phyloP scores from a whole-genome alignment of 1,140 invertebrate species.

The Theocolax elegans region DNA sequence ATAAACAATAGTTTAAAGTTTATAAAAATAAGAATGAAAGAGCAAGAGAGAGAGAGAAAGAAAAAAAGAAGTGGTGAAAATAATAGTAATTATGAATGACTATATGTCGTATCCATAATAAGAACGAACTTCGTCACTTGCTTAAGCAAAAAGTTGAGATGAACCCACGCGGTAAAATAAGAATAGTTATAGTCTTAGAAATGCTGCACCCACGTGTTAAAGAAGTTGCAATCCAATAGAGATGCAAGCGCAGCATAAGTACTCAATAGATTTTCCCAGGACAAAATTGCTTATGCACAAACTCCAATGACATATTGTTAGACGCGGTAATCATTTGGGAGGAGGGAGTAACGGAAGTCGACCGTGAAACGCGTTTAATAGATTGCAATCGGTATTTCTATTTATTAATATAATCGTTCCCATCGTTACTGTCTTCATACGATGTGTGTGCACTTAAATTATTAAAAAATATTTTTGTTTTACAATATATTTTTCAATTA shows the following conservation, averaged over 20 bases:
- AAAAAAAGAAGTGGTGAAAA: constrained; percentile 8
- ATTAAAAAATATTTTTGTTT: too few species aligned
- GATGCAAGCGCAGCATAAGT: neutral
- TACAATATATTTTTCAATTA: too few species aligned
- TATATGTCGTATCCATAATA: neutral
- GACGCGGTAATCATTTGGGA: neutral
- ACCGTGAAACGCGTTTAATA: neutral
- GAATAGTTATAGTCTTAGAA: neutral
- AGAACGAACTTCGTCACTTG: neutral
- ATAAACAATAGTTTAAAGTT: constrained; percentile 8
- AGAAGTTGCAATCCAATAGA: neutral
- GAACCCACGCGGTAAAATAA: neutral
- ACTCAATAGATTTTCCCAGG: neutral
- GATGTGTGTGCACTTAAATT: too few species aligned
- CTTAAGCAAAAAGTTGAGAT: neutral
- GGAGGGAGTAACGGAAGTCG: neutral
- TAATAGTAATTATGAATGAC: neutral
- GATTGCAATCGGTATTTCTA: neutral
- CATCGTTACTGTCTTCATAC: too few species aligned
- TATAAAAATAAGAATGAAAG: too few species aligned
- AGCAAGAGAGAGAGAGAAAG: too few species aligned
- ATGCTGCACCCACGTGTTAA: neutral
- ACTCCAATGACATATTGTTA: constrained; percentile 1
- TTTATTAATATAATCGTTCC: too few species aligned
- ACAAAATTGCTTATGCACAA: neutral